Base-by-base conservation (phyloP, 2,888 invertebrate species). In the Artemia sinica region DNA sequence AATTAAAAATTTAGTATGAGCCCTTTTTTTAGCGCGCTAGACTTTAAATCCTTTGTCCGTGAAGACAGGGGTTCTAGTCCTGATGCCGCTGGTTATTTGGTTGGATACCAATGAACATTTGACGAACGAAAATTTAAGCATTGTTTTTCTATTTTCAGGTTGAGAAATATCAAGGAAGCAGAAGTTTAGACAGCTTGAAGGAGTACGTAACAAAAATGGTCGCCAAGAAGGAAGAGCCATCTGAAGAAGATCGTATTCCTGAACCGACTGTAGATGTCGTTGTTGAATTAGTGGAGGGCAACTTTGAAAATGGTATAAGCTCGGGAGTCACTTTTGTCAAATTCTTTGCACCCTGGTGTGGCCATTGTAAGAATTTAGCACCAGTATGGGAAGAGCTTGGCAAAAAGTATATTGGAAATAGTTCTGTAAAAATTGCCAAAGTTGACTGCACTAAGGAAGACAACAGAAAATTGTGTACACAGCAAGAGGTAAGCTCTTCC, bases 271-370 rank as follows among this genome's bases (percentile, higher is more conserved):
- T 76, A 65, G 81, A 79, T 75, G 80, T 83, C 0, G 85, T 86
- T 2, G 78, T 84, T 9, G 79, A 82, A 65, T 81, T 91, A 70
- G 86, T 83, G 0, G 85, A 84, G 49, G 85, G 86, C 67, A 86
- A 83, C 69, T 92, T 91, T 75, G 83, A 85, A 63, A 81, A 85
- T 50, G 84, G 84, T 69, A 80, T 89, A 58, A 82, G 86, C 72
- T 84, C 83, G 48, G 89, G 88, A 68, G 77, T 87, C 50, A 85
- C 87, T 0, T 90, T 91, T 75, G 84, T 92, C 49, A 89, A 91
- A 78, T 92, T 89, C 76, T 92, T 86, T 79, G 91, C 91, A 4
- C 91, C 92, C 2, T 92, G 91, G 85, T 90, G 90, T 75, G 89
- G 89, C 0, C 89, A 91, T 76, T 92, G 91, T 75, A 90, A 91